These are phyloP conservation scores for Pagrus major DNA, from an alignment of 2,113 vertebrate species.

Conservation along the genomic window DNA sequence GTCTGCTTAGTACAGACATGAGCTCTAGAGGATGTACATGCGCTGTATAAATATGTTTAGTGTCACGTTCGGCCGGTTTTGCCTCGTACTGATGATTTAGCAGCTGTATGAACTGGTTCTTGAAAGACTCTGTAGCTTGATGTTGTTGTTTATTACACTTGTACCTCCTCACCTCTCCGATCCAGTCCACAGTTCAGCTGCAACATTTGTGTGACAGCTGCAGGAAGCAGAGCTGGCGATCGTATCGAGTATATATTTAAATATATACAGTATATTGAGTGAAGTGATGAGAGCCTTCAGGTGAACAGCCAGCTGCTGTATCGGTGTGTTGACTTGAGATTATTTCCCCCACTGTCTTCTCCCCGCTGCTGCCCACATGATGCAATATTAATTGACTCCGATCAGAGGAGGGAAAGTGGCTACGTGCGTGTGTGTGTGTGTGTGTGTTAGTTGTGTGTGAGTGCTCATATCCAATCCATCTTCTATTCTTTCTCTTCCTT, in stretches of 20 bases:
- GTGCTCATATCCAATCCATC: constrained; percentile 25
- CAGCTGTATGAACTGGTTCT: not conserved
- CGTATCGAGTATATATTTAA: too few species aligned
- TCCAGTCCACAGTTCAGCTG: not conserved
- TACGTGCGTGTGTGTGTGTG: not conserved
- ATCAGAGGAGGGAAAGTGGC: constrained; percentile 35
- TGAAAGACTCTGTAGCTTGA: not conserved
- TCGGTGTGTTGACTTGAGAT: not conserved
- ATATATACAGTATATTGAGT: not conserved
- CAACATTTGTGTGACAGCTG: not conserved
- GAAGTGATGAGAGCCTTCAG: constrained; percentile 1
- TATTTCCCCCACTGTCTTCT: constrained; percentile 26
- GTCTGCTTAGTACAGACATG: not conserved
- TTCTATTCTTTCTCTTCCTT: not conserved
- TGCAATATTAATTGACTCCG: constrained; percentile 58
- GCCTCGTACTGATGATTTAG: not conserved
- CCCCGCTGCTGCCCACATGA: constrained; percentile 38
- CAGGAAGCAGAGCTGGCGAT: not conserved
- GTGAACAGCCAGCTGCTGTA: constrained; percentile 19
- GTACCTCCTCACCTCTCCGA: not conserved
- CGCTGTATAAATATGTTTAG: not conserved
- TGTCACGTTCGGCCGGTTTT: not conserved
- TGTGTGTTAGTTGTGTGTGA: not conserved
- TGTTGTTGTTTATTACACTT: not conserved
- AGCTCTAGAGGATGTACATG: not conserved